These are phyloP conservation scores for Tautogolabrus adspersus DNA, from an alignment of 2,113 vertebrate genomes.

Conservation along the genomic window DNA sequence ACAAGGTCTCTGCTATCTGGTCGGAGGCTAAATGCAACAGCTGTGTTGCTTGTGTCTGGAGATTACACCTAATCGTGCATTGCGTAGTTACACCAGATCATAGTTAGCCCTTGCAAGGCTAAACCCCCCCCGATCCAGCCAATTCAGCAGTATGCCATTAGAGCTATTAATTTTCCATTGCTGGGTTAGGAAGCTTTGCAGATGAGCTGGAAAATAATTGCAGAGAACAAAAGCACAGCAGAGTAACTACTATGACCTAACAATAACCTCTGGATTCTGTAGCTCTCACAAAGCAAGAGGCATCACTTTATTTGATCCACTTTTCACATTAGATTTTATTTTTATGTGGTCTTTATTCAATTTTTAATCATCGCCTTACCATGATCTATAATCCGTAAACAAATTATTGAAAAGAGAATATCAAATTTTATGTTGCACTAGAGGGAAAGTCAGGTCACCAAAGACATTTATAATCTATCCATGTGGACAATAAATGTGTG, in stretches of 20 bases:
- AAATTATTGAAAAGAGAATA: too few relatives aligned
- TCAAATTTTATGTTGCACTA: too few relatives aligned
- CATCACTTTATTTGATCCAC: not conserved
- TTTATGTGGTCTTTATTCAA: too few relatives aligned
- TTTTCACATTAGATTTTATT: not conserved
- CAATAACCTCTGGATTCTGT: not conserved
- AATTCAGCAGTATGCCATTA: conserved; percentile 74
- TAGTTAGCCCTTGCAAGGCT: conserved; percentile 60
- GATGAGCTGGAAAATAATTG: conserved; percentile 25
- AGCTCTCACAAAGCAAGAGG: not conserved
- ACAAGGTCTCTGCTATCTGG: conserved; percentile 47
- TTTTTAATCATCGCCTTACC: too few relatives aligned
- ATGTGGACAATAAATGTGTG: not conserved
- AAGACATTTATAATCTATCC: too few relatives aligned
- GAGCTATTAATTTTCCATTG: conserved; percentile 57
- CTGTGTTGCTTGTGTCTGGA: conserved; percentile 66
- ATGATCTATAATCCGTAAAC: too few relatives aligned
- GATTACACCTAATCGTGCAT: conserved; percentile 71
- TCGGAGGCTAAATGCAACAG: conserved; percentile 68
- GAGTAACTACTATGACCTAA: not conserved
- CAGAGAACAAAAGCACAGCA: conserved; percentile 7
- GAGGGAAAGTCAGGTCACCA: too few relatives aligned
- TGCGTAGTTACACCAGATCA: conserved; percentile 77
- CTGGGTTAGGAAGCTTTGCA: conserved; percentile 19
- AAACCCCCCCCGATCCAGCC: conserved; percentile 69